Evolutionary conservation across 2,113 vertebrate genomes (phyloP).

Genomic region (Bubalus kerabau): DNA sequence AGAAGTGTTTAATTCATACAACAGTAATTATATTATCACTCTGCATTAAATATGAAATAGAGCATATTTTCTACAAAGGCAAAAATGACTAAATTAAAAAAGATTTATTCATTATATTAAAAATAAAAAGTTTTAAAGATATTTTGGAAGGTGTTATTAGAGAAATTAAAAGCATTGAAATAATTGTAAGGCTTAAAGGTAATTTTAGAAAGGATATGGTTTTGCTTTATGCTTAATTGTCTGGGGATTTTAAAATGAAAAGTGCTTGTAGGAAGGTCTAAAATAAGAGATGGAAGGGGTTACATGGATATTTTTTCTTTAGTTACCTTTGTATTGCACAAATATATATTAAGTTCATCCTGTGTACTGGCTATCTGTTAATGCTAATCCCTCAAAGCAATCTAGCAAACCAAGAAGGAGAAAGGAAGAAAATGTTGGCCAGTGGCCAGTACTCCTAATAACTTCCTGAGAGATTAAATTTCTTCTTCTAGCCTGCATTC

Average conservation of each 20-base stretch:
- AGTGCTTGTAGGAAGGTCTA: not conserved
- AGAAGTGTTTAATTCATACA: not conserved
- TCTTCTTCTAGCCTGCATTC: constrained; percentile 2
- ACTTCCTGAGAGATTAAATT: not conserved
- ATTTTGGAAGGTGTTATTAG: not conserved
- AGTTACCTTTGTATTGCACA: not conserved
- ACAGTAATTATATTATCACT: not conserved
- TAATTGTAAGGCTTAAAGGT: not conserved
- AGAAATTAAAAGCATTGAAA: not conserved
- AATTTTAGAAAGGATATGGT: not conserved
- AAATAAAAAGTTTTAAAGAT: not conserved
- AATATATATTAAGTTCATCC: not conserved
- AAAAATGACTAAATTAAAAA: not conserved
- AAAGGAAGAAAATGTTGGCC: not conserved
- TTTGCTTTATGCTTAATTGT: not conserved
- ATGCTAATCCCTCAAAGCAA: not conserved
- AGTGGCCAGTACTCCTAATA: not conserved
- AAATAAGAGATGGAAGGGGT: not conserved
- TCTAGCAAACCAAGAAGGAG: not conserved
- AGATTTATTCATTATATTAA: not conserved
- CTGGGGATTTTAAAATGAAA: constrained; percentile 13
- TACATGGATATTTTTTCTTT: not conserved
- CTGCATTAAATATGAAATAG: not conserved
- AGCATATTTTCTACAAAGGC: constrained; percentile 11
- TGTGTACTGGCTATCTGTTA: not conserved